Percentiles rank a stretch among this genome's conserved stretches.
Evolutionary conservation across 2,888 invertebrate genomes (phyloP).

Genomic region (Mesochorus sp.): DNA sequence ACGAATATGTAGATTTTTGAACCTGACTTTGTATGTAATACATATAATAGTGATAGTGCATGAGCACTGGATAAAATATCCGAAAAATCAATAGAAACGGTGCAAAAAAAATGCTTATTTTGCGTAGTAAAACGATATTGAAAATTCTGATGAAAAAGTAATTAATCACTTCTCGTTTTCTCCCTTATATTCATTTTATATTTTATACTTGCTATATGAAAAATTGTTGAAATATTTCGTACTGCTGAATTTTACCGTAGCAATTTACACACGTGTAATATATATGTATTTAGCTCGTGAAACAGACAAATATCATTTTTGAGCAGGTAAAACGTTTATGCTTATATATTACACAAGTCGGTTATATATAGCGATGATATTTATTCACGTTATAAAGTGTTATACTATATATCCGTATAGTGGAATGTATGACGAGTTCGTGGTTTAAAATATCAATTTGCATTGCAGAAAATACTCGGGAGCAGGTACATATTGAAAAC

Average conservation of each 20-base stretch:
- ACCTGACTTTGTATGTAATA: too few species aligned
- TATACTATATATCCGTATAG: background rate
- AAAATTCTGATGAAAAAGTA: background rate
- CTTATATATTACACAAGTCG: background rate
- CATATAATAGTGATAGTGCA: background rate
- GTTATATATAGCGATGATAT: too few species aligned
- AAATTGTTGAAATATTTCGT: background rate
- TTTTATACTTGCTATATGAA: background rate
- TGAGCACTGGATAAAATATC: constrained; percentile 18
- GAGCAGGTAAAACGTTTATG: background rate
- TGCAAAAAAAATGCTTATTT: background rate
- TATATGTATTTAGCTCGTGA: background rate
- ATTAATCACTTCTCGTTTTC: background rate
- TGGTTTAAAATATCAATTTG: constrained; percentile 19
- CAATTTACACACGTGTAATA: background rate
- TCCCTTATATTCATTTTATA: background rate
- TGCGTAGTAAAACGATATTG: background rate
- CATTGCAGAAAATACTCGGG: background rate
- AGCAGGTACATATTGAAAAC: background rate
- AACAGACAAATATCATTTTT: background rate
- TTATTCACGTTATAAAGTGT: background rate
- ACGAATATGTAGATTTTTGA: background rate
- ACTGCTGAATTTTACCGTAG: background rate
- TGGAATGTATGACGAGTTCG: background rate
- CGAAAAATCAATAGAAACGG: constrained; percentile 23